Base-by-base conservation (phyloP, 1,140 invertebrate genomes). In the Heliconius hewitsoni region DNA sequence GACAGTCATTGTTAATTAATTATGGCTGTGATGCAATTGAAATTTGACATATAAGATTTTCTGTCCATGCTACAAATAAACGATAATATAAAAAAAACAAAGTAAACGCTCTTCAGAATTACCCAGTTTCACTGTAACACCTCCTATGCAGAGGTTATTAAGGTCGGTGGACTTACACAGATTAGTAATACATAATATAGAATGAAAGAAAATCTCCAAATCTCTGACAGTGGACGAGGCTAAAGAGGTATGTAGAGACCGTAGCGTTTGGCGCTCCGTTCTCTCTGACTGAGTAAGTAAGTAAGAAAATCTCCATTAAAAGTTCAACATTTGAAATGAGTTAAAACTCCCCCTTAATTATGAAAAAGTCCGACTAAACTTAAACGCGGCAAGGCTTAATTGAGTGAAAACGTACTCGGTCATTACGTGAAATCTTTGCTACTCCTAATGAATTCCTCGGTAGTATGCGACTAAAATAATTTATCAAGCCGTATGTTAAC, bases 391-490 rank as follows among this genome's bases (percentile, higher is more conserved):
- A 23, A 57, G 77, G 71, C 42, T 79, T 80, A 80, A 80, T 80
- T 80, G 78, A 80, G 78, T 80, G 78, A 37, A 73, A 76, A 79
- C 66, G 78, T 76, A 72, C 66, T 76, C 50, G 78, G 78, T 73
- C 78, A 73, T 80, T 79, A 79, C 72, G 74, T 73, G 60, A 76
- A 80, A 80, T 80, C 77, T 79, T 79, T 72, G 79, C 75, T 60
- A 72, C 74, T 80, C 72, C 73, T 80, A 80, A 82, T 80, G 78
- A 80, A 80, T 80, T 77, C 79, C 75, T 76, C 76, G 73, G 52
- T 73, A 79, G 74, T 81, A 79, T 83, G 81, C 77, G 78, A 78
- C 78, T 78, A 81, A 78, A 83, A 87, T 85, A 87, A 85, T 87
- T 85, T 81, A 87, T 87, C 81, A 84, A 84, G 79, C 81, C 50